phyloP scores from a whole-genome alignment of 2,113 vertebrate genomes.

The Peromyscus polionotus region DNA sequence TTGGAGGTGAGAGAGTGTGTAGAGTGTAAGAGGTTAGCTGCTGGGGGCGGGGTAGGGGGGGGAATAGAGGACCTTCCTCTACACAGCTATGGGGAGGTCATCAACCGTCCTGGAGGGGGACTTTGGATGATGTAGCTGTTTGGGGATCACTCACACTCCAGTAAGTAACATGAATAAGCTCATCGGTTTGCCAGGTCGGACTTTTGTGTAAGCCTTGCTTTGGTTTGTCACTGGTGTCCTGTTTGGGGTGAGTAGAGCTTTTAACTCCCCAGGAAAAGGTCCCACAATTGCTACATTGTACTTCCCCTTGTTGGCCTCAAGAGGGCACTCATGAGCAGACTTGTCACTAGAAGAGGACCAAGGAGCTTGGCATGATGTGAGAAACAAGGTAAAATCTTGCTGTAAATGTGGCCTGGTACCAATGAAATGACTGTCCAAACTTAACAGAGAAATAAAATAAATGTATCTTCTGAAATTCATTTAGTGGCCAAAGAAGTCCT shows the following conservation, averaged over 20 bases:
- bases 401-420: rapidly evolving
- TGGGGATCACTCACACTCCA: neutral
- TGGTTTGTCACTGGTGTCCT: neutral
- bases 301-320: neutral
- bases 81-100: neutral
- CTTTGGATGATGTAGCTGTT: neutral
- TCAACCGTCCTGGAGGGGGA: neutral
- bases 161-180: no score
- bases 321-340: neutral
- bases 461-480: neutral
- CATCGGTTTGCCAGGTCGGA: neutral
- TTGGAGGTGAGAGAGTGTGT: neutral
- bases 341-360: rapidly evolving
- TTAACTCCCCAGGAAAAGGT: neutral
- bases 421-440: neutral
- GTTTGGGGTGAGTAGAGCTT: neutral
- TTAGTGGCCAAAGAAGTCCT: neutral
- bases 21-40: neutral
- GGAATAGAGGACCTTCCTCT: neutral
- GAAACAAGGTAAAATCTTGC: neutral
- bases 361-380: neutral
- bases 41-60: neutral
- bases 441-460: neutral
- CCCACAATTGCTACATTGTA: neutral
- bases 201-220: neutral